Conservation (phyloP, 35 echinoderm and acorn worm genomes). For the Lytechinus variegatus region DNA sequence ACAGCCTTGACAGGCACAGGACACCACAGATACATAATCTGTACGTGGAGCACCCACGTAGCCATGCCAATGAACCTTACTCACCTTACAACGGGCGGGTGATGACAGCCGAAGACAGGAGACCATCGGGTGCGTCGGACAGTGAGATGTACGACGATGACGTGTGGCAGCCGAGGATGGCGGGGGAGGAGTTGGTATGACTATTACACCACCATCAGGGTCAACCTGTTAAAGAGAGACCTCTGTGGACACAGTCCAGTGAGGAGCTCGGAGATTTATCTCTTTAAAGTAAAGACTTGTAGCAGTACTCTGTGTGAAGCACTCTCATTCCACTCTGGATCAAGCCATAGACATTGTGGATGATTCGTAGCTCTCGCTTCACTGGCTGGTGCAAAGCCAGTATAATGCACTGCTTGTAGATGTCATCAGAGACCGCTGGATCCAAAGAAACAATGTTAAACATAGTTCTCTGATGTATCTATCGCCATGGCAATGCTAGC, state of each 20-base stretch:
- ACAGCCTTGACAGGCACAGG: constrained; percentile 49
- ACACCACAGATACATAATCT: constrained; percentile 40
- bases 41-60: constrained; percentile 31
- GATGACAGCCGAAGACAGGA: constrained; percentile 36
- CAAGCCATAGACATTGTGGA: background rate
- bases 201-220: background rate
- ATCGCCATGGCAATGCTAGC: background rate
- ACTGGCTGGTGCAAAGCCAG: background rate
- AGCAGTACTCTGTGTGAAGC: background rate
- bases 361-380: background rate
- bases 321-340: background rate
- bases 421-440: background rate
- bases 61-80: background rate
- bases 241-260: background rate
- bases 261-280: background rate
- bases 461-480: background rate
- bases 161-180: constrained; percentile 36
- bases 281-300: background rate
- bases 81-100: background rate
- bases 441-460: background rate
- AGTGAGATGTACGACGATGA: constrained; percentile 43
- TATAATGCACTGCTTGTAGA: background rate
- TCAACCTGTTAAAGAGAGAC: background rate
- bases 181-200: constrained; percentile 30
- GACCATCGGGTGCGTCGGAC: constrained; percentile 30